Evolutionary conservation across 2,888 invertebrate species (phyloP), one percentile per base, ranked within the genome.

Genomic region (Idaea dimidiata): DNA sequence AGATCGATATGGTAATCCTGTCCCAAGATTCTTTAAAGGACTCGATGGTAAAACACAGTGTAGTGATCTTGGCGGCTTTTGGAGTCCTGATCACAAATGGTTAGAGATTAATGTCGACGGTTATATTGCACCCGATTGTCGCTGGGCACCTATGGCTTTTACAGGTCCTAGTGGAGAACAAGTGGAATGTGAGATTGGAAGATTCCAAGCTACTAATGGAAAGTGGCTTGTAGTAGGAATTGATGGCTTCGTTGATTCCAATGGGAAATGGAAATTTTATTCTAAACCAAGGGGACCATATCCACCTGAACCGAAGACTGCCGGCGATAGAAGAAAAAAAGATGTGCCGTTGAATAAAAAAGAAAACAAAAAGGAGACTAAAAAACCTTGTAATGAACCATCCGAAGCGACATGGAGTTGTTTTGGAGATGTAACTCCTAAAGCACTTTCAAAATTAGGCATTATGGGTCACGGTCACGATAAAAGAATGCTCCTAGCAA

Each of bases 41-140:
- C 88, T 82, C 1, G 88, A 91, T 76, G 92, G 92, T n/a, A 89
- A 80, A 69, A 79, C 84, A 62, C 78, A 86, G 64, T 91, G 92
- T 63, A 91, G 92, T 72, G 92, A 92, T 72, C 81, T 91, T 58
- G 92, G 92, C 58, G 92, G 92, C 16, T 91, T 92, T 78, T 90
- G 88, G 89, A 76, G 81, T 60, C 83, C 86, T 3, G 78, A 86
- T 17, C 76, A 82, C n/a, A 82, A 84, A 61, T 92, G 92, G 92
- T 62, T 87, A 17, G 85, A 88, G 71, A 91, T 92, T 62, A 91
- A 91, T 67, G 67, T 78, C 16, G 91, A 92, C 66, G 92, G 92
- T 17, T 88, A 76, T 59, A 71, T 91, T 66, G 89, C 78, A 16
- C 88, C 89, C 8, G 91, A 92, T 65, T 83, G 78, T 24, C 81